These are phyloP conservation scores for Cyanoramphus novaezelandiae DNA, from an alignment of 2,113 vertebrate genomes.

Conservation along the genomic window DNA sequence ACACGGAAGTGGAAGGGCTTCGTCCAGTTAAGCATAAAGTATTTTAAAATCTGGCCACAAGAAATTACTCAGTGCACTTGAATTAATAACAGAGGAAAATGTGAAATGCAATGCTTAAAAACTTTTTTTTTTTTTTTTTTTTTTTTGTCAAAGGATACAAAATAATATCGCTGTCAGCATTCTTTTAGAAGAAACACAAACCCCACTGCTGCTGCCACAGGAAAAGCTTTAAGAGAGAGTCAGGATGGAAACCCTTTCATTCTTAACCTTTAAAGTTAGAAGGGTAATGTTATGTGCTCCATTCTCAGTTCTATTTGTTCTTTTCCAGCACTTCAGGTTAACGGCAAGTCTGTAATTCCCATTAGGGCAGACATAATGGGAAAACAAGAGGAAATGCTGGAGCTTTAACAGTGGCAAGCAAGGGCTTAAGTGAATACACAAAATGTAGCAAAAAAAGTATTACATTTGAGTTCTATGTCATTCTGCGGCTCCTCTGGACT, in stretches of 20 bases:
- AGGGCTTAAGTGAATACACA: background rate
- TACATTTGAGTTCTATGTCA: slow-evolving; percentile 70
- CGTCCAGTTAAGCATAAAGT: background rate
- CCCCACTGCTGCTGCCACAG: background rate
- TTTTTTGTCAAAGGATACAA: background rate
- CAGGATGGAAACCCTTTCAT: background rate
- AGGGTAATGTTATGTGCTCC: background rate
- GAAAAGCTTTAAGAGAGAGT: background rate
- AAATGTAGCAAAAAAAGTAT: background rate
- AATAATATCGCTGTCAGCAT: background rate
- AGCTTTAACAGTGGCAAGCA: background rate
- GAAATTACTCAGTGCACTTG: background rate
- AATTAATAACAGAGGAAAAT: background rate
- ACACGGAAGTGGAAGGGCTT: background rate
- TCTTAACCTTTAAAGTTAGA: slow-evolving; percentile 9
- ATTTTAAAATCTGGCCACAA: background rate
- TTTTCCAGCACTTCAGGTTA: background rate
- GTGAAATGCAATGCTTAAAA: background rate
- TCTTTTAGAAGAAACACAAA: background rate
- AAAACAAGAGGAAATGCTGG: slow-evolving; percentile 10
- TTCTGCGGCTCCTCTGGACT: background rate
- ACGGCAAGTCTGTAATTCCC: background rate
- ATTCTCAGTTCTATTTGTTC: slow-evolving; percentile 6
- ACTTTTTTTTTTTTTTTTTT: background rate
- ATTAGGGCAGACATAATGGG: background rate